These are phyloP conservation scores for Anguilla anguilla DNA, from an alignment of 2,797 vertebrate species.

Conservation along the genomic window DNA sequence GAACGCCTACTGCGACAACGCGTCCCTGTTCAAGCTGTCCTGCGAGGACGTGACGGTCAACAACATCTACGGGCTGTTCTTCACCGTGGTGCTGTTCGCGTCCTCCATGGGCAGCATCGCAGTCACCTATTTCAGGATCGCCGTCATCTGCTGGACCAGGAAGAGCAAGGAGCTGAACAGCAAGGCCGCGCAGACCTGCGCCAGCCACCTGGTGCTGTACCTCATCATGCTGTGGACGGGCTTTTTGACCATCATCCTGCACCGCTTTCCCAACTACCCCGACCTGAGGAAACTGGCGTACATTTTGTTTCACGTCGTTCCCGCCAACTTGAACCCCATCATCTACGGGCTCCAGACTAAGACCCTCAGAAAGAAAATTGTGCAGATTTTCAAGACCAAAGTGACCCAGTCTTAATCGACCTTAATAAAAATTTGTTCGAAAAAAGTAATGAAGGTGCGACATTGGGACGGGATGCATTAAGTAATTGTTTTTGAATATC, in stretches of 20 bases:
- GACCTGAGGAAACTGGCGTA: conserved; percentile 60
- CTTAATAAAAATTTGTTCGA: too few relatives aligned
- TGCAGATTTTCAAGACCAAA: conserved; percentile 51
- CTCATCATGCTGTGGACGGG: conserved; percentile 65
- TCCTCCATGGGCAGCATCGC: conserved; percentile 53
- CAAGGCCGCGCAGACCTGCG: conserved; percentile 62
- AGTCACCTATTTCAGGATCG: conserved; percentile 54
- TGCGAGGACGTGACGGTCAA: conserved; percentile 58
- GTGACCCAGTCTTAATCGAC: conserved; percentile 29
- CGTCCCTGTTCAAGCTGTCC: conserved; percentile 64
- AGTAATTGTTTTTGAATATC: too few relatives aligned
- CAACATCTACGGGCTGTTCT: conserved; percentile 58
- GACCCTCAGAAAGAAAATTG: conserved; percentile 57
- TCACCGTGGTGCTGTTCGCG: conserved; percentile 43
- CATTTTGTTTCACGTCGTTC: conserved; percentile 63
- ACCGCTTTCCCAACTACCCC: conserved; percentile 62
- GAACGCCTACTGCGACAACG: conserved; percentile 60
- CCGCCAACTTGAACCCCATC: conserved; percentile 64
- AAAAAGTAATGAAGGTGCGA: neutral
- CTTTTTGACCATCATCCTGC: conserved; percentile 63
- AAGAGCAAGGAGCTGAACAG: conserved; percentile 58
- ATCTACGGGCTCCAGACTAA: conserved; percentile 65
- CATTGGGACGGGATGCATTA: neutral
- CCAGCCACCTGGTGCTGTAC: conserved; percentile 64
- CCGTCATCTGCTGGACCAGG: conserved; percentile 44